These are phyloP conservation scores for Metopolophium dirhodum DNA, from an alignment of 1,140 invertebrate genomes.

Conservation along the genomic window DNA sequence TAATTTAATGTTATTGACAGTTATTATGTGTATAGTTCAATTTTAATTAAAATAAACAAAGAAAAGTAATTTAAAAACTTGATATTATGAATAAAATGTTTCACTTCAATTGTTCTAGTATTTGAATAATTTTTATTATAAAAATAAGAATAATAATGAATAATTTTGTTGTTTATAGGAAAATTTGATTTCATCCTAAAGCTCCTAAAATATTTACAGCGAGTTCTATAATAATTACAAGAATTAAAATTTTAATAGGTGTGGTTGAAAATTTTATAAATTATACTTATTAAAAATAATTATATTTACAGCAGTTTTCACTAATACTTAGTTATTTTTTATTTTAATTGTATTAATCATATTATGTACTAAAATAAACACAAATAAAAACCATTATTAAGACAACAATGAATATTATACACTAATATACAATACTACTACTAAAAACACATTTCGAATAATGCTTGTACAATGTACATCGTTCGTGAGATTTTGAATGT, in stretches of 20 bases:
- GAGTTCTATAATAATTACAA: neutral
- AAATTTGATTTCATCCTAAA: neutral
- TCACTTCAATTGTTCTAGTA: neutral
- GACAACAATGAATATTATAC: neutral
- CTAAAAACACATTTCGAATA: conserved; percentile 11
- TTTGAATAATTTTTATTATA: neutral
- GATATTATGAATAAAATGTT: neutral
- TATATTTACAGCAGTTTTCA: neutral
- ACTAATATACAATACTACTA: neutral
- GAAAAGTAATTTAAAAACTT: conserved; percentile 24
- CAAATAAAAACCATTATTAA: neutral
- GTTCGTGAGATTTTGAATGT: conserved; percentile 9
- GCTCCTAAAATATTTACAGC: neutral
- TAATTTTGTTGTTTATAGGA: neutral
- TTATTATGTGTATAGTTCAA: neutral
- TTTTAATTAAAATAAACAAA: conserved; percentile 32
- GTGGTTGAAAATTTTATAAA: neutral
- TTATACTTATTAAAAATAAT: neutral
- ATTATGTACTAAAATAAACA: neutral
- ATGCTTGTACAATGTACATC: neutral
- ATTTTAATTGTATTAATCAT: neutral
- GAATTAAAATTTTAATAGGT: neutral
- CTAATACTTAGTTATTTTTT: neutral
- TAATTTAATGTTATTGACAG: conserved; percentile 6
- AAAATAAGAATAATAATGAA: neutral